Evolutionary conservation across 2,113 vertebrate species (phyloP).

Genomic region (Perognathus longimembris): DNA sequence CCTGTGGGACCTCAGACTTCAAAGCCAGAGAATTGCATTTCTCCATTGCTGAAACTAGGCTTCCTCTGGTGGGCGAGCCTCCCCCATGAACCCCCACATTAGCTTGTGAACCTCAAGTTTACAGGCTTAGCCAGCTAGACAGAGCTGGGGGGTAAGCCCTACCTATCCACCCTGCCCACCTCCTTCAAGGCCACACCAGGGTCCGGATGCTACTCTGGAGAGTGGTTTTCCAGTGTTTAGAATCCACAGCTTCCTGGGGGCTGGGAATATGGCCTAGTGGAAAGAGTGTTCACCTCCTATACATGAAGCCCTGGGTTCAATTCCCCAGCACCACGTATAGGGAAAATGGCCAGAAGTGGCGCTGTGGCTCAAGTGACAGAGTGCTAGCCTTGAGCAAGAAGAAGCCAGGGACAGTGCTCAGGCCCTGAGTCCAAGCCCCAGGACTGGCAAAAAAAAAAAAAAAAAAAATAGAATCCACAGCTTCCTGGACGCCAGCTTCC

Average conservation of each 20-base stretch:
- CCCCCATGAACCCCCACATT: rapidly evolving
- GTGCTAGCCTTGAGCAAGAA: too few relatives aligned
- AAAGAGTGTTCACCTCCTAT: too few relatives aligned
- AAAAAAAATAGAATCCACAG: background rate
- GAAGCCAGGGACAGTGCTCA: too few relatives aligned
- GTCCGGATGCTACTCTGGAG: background rate
- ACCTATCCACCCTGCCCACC: rapidly evolving
- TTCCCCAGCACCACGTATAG: too few relatives aligned
- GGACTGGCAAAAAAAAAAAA: too few relatives aligned
- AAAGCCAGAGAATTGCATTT: background rate
- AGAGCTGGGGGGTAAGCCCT: background rate
- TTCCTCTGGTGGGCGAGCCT: background rate
- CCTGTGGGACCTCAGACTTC: background rate
- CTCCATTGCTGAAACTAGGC: background rate
- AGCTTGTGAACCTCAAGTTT: too few relatives aligned
- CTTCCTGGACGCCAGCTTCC: rapidly evolving
- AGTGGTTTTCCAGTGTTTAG: background rate
- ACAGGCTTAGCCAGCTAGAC: background rate
- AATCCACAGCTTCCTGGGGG: rapidly evolving
- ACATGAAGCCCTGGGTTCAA: too few relatives aligned
- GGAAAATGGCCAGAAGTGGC: too few relatives aligned
- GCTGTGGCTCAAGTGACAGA: too few relatives aligned
- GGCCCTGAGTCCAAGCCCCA: too few relatives aligned
- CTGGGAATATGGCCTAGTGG: too few relatives aligned
- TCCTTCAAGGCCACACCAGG: background rate